Conservation (phyloP, 2,888 invertebrate species). For the Mantis religiosa region DNA sequence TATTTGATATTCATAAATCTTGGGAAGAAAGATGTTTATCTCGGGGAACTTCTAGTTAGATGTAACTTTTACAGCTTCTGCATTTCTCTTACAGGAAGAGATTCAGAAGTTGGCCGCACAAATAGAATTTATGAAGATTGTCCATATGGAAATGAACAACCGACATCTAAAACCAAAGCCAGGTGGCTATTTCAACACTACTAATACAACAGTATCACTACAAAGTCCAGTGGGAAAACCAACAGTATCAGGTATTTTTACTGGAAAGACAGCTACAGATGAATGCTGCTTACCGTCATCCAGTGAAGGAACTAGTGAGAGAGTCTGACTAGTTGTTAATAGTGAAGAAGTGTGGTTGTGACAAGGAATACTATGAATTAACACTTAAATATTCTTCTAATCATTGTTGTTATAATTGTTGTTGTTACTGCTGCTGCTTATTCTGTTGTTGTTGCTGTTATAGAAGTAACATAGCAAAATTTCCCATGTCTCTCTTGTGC, state of each 20-base stretch:
- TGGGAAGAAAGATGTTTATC: too few species aligned
- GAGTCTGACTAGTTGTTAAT: constrained; percentile 43
- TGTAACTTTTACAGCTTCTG: too few species aligned
- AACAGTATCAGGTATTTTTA: constrained; percentile 17
- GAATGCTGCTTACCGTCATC: constrained; percentile 28
- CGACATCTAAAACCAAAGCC: constrained; percentile 79
- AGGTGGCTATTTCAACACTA: constrained; percentile 65
- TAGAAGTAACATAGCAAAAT: neutral
- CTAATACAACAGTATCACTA: constrained; percentile 30
- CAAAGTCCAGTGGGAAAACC: constrained; percentile 29
- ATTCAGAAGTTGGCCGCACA: constrained; percentile 86
- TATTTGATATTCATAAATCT: too few species aligned
- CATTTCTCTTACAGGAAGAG: constrained; percentile 62
- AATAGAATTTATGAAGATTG: constrained; percentile 91
- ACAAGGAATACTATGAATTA: constrained; percentile 14
- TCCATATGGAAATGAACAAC: constrained; percentile 90
- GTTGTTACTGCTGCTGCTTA: neutral
- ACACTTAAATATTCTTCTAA: neutral
- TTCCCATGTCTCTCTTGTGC: neutral
- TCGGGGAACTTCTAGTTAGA: too few species aligned
- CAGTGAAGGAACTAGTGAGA: constrained; percentile 37
- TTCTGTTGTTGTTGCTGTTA: neutral
- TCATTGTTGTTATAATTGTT: neutral
- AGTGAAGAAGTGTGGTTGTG: constrained; percentile 41
- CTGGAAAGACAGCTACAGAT: constrained; percentile 11